A percentile compares a stretch with the other conserved stretches of the same genome.
Evolutionary conservation across 1,140 invertebrate genomes (phyloP).

Genomic region (Drosophila serrata): DNA sequence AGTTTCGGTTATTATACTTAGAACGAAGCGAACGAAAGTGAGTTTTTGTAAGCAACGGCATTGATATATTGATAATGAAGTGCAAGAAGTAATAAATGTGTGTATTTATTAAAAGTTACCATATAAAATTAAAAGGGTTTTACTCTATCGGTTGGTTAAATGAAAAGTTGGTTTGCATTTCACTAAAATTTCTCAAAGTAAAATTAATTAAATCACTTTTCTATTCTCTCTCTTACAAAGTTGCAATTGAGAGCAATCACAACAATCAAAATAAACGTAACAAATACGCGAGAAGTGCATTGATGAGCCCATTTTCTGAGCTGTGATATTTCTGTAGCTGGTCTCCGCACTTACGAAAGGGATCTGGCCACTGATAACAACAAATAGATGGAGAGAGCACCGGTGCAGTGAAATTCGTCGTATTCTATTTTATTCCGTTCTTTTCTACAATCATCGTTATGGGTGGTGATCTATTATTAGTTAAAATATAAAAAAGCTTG

Average conservation of each 20-base stretch:
- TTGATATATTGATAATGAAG: slow-evolving; percentile 72
- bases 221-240: not conserved
- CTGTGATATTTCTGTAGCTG: not conserved
- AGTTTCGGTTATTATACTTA: slow-evolving; percentile 49
- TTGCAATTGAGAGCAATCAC: no score
- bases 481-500: slow-evolving; percentile 29
- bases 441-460: not conserved
- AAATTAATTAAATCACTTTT: not conserved
- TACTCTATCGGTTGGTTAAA: not conserved
- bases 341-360: not conserved
- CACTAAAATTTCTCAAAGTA: no score
- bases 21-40: slow-evolving; percentile 31
- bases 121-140: slow-evolving; percentile 8
- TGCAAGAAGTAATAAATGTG: slow-evolving; percentile 79
- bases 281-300: no score
- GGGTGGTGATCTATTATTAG: slow-evolving; percentile 1
- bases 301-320: not conserved
- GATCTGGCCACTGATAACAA: not conserved
- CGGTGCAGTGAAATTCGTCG: not conserved
- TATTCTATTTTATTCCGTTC: slow-evolving; percentile 1
- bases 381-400: not conserved
- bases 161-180: no score
- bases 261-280: no score
- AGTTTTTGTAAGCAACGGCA: slow-evolving; percentile 74
- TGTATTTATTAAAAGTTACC: slow-evolving; percentile 82